A percentile compares a stretch with the other conserved stretches of the same genome.
phyloP scores from a whole-genome alignment of 2,888 invertebrate genomes.

The Deilephila porcellus region DNA sequence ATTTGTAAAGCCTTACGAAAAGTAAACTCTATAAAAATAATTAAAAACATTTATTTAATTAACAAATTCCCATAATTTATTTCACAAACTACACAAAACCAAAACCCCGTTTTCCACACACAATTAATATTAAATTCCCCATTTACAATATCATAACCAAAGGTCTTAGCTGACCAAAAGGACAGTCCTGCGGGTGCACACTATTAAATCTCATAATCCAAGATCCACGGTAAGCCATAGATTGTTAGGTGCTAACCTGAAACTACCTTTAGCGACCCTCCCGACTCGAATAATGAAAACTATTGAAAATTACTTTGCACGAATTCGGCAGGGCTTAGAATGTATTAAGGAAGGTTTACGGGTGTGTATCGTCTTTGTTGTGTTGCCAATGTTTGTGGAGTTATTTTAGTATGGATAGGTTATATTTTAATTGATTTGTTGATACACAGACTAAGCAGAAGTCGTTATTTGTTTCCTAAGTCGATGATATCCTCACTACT shows the following conservation, averaged over 20 bases:
- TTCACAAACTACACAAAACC: neutral
- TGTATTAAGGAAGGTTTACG: neutral
- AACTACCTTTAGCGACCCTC: constrained; percentile 55
- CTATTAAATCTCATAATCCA: constrained; percentile 81
- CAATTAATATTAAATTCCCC: constrained; percentile 58
- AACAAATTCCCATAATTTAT: neutral
- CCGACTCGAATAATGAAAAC: constrained; percentile 56
- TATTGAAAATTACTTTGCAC: constrained; percentile 73
- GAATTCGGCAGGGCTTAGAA: constrained; percentile 47
- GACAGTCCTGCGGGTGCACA: constrained; percentile 61
- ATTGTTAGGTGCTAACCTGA: constrained; percentile 70
- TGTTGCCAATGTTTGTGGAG: neutral
- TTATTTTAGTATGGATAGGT: neutral
- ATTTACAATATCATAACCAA: constrained; percentile 64
- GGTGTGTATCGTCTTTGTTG: neutral
- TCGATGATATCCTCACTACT: too few relatives aligned
- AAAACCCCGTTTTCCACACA: constrained; percentile 31
- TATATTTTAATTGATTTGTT: too few relatives aligned
- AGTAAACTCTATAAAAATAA: neutral
- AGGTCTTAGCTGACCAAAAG: constrained; percentile 77
- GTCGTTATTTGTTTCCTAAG: too few relatives aligned
- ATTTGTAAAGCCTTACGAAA: too few relatives aligned
- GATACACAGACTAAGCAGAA: too few relatives aligned
- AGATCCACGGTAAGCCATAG: constrained; percentile 78
- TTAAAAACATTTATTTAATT: neutral